These are phyloP conservation scores for Anguilla japonica DNA, from an alignment of 2,113 vertebrate species.

Conservation along the genomic window DNA sequence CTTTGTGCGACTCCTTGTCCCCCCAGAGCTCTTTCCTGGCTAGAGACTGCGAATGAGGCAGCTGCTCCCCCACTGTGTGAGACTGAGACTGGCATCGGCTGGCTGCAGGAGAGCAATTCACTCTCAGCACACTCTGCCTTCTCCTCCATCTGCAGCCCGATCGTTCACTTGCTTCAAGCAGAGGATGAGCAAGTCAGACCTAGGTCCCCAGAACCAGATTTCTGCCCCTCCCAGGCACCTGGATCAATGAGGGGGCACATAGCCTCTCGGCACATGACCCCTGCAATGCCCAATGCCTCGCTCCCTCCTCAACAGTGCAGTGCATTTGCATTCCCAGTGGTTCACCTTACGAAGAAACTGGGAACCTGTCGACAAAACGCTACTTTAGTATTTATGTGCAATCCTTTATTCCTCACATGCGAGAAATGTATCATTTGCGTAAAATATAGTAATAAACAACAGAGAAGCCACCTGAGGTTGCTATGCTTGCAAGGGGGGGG, in stretches of 20 bases:
- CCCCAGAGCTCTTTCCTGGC: background rate
- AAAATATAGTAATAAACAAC: conserved; percentile 27
- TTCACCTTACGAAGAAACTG: background rate
- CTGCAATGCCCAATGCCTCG: background rate
- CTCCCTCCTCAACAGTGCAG: background rate
- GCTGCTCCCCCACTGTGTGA: background rate
- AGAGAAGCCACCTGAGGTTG: background rate
- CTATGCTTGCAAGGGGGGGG: background rate
- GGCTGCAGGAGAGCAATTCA: background rate
- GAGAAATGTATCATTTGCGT: conserved; percentile 22
- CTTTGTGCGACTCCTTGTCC: background rate
- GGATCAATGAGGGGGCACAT: background rate
- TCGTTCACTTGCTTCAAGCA: background rate
- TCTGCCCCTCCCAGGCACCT: background rate
- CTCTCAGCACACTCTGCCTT: background rate
- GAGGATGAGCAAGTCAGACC: background rate
- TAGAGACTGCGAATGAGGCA: background rate
- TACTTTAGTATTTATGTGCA: background rate
- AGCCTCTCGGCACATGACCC: background rate
- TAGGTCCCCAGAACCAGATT: background rate
- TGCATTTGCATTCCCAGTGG: background rate
- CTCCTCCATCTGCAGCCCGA: background rate
- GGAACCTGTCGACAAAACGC: background rate
- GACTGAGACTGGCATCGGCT: background rate
- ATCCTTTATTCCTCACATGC: background rate